Base-by-base conservation (phyloP, 2,797 vertebrate species). In the Coccyzus lansbergi region DNA sequence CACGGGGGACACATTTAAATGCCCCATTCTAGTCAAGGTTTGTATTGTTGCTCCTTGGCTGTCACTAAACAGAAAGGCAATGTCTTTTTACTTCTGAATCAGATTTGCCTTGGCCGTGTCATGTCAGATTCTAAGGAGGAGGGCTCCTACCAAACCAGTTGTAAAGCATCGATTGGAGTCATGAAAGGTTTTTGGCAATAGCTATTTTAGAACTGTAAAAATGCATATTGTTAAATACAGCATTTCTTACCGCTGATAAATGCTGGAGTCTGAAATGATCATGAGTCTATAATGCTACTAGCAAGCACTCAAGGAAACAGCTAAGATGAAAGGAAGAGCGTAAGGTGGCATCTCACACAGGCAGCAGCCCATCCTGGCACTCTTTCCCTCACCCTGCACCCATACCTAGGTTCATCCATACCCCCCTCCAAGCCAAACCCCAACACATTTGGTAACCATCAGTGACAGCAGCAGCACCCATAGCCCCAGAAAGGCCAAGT, bases 201-300 rank as follows among this genome's bases (percentile, higher is more conserved):
- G 19, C 28, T 72, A 3, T 68, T 85, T 87, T 71, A 65, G 84
- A 92, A 72, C 8, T 44, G 20, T 26, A 48, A 81, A 77, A 59
- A 44, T 5, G 0, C 0, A 0, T 7, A 7, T 48, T 46, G 19
- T 59, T 80, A 70, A 46, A 82, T n/a, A 21, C 9, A 19, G 1
- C 2, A 1, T 79, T n/a, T 80, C 82, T 83, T 86, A 63, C 33
- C 64, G n/a, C 26, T 87, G 36, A 44, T 60, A 28, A 64, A 33
- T 53, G 49, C 58, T 67, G 79, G 18, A 24, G 7, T 53, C 38
- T 86, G 34, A 58, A 81, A 16, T 8, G 44, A 17, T 65, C 29
- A 19, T 9, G 11, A 58, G 7, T 29, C 38, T 60, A 10, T 69
- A 51, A 55, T 19, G 31, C 17, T 74, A 12, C 29, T 26, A 81